These are phyloP conservation scores for Pomatorhinus ruficollis DNA, from an alignment of 2,113 vertebrate genomes.

Conservation along the genomic window DNA sequence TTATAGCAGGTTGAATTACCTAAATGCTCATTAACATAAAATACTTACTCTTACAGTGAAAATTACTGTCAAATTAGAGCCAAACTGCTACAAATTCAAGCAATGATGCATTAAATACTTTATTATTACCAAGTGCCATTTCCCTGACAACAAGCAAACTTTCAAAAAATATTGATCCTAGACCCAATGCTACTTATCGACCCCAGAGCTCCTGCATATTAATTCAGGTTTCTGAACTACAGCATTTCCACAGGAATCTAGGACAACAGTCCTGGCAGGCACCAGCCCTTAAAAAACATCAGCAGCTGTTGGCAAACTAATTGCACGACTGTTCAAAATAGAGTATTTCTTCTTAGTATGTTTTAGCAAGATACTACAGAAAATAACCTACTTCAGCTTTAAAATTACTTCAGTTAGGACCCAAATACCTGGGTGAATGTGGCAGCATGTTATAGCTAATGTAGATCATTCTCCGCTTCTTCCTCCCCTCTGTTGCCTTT, in stretches of 20 bases:
- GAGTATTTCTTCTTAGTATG: not conserved
- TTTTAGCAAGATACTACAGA: not conserved
- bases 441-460: not conserved
- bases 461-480: not conserved
- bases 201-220: not conserved
- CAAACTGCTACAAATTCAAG: not conserved
- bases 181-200: not conserved
- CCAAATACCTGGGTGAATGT: not conserved
- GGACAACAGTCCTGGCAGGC: not conserved
- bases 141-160: not conserved
- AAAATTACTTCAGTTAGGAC: not conserved
- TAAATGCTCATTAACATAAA: not conserved
- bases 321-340: not conserved
- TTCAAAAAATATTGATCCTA: not conserved
- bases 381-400: slow-evolving; percentile 3
- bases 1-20: not conserved
- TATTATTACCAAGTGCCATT: not conserved
- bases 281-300: not conserved
- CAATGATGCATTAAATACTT: not conserved
- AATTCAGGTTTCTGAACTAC: not conserved
- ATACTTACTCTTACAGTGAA: not conserved
- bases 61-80: not conserved
- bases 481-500: not conserved
- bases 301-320: not conserved
- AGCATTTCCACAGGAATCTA: not conserved